Evolutionary conservation across 2,113 vertebrate species (phyloP).

Genomic region (Nesogale talazaci): DNA sequence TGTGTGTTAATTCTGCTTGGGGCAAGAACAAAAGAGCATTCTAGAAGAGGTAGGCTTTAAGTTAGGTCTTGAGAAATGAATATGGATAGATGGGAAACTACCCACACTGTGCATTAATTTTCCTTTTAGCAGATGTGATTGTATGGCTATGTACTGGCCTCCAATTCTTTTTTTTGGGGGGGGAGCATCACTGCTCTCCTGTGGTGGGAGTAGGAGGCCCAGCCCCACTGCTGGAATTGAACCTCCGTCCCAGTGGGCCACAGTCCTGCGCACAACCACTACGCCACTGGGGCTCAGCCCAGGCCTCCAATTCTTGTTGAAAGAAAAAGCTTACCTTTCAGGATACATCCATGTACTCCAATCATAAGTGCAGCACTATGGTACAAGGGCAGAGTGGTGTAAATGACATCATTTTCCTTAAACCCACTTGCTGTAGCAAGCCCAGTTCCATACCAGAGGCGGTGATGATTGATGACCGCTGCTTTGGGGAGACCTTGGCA

Average conservation of each 20-base stretch:
- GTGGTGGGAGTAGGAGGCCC: no score
- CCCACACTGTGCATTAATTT: not conserved
- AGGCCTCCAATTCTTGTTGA: not conserved
- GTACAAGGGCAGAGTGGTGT: conserved; percentile 90
- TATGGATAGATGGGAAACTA: not conserved
- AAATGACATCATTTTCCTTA: conserved; percentile 85
- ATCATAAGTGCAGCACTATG: conserved; percentile 91
- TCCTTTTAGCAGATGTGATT: not conserved
- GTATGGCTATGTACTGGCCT: not conserved
- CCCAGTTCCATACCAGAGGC: conserved; percentile 81
- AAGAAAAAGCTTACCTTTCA: conserved; percentile 82
- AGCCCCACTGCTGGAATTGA: no score
- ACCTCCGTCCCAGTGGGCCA: no score
- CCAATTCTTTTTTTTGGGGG: no score
- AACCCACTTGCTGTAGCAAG: conserved; percentile 77
- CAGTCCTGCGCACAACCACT: no score
- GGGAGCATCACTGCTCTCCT: no score
- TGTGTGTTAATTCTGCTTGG: not conserved
- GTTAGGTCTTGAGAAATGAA: conserved; percentile 31
- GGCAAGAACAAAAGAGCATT: not conserved
- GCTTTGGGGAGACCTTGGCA: conserved; percentile 92
- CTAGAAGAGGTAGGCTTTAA: not conserved
- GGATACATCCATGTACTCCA: conserved; percentile 88
- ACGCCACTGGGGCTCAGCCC: no score
- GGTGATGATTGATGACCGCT: conserved; percentile 88